phyloP scores from a whole-genome alignment of 2,888 invertebrate genomes.

The Watsonalla binaria region DNA sequence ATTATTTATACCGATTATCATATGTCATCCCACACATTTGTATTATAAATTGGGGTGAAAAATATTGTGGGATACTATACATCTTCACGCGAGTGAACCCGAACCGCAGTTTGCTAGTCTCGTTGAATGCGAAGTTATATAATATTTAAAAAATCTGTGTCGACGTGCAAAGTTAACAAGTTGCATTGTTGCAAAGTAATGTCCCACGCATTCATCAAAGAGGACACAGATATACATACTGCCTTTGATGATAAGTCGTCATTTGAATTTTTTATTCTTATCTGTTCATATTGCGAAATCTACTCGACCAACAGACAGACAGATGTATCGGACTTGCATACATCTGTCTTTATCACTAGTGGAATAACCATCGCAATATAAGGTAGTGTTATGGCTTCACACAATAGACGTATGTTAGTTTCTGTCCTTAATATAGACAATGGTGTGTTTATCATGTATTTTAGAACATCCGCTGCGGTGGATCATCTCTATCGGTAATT shows the following conservation, averaged over 20 bases:
- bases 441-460: not conserved
- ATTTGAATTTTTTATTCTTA: slow-evolving; percentile 23
- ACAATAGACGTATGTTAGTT: slow-evolving; percentile 26
- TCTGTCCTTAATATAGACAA: slow-evolving; percentile 2
- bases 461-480: slow-evolving; percentile 4
- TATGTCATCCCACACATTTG: too few species aligned
- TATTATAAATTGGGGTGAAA: too few species aligned
- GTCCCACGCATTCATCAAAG: slow-evolving; percentile 15
- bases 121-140: slow-evolving; percentile 3
- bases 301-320: too few species aligned
- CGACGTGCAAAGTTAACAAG: slow-evolving; percentile 12
- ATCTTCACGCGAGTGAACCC: too few species aligned
- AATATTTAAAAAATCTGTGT: slow-evolving; percentile 10
- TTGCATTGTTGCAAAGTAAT: slow-evolving; percentile 16
- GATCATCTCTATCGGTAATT: not conserved
- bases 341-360: too few species aligned
- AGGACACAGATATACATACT: slow-evolving; percentile 21
- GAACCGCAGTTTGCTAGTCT: too few species aligned
- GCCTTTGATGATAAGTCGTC: slow-evolving; percentile 26
- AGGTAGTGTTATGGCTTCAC: slow-evolving; percentile 11
- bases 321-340: too few species aligned
- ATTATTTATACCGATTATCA: too few species aligned
- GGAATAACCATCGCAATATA: too few species aligned
- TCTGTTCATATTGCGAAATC: slow-evolving; percentile 9
- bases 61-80: too few species aligned